Conservation (phyloP, 2,797 vertebrate species). For the Phaenicophaeus curvirostris region DNA sequence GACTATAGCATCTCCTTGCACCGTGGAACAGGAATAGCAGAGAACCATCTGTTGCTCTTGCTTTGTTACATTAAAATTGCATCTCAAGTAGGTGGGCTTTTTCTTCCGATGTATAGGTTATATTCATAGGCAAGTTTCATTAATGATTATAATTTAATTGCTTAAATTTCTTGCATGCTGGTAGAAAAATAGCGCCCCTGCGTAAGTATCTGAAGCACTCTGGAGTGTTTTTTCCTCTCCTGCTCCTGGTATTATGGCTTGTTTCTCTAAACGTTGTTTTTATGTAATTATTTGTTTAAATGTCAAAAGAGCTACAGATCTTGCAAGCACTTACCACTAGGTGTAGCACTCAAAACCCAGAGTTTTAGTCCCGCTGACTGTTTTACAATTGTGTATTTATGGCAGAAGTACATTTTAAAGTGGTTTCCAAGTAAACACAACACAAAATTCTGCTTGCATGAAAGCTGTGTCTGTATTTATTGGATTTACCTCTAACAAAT, state of each 20-base stretch:
- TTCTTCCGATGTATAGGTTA: not conserved
- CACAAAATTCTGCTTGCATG: not conserved
- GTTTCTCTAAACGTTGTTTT: not conserved
- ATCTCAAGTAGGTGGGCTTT: not conserved
- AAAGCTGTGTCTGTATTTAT: not conserved
- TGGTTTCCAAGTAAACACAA: slow-evolving; percentile 15
- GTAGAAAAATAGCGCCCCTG: not conserved
- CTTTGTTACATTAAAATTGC: not conserved
- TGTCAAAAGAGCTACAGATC: not conserved
- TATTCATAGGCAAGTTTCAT: not conserved
- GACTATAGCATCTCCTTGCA: not conserved
- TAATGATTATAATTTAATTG: not conserved
- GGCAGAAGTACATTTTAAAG: not conserved
- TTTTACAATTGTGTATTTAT: not conserved
- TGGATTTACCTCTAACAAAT: not conserved
- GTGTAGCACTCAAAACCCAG: slow-evolving; percentile 22
- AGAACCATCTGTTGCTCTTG: not conserved
- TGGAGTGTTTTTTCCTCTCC: not conserved
- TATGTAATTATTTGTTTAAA: slow-evolving; percentile 24
- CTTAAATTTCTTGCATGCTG: not conserved
- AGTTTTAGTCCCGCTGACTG: slow-evolving; percentile 12
- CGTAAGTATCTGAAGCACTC: not conserved
- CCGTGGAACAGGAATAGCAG: not conserved
- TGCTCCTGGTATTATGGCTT: not conserved
- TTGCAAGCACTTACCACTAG: slow-evolving; percentile 32